Evolutionary conservation across 2,113 vertebrate species (phyloP).

Genomic region (Ochotona curzoniae): DNA sequence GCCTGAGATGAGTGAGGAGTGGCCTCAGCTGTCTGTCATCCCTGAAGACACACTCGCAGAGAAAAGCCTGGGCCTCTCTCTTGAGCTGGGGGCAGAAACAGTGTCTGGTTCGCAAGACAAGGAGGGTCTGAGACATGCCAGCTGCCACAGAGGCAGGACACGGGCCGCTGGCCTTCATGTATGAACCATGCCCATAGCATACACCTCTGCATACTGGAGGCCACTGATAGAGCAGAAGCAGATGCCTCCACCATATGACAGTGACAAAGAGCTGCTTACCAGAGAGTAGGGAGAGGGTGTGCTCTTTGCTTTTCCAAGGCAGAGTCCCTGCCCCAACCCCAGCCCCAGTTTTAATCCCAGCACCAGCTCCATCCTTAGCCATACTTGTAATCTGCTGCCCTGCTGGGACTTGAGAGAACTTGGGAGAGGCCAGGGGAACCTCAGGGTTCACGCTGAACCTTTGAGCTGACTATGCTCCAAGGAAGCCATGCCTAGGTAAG

Average conservation of each 20-base stretch:
- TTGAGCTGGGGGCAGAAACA: not conserved
- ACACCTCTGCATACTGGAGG: not conserved
- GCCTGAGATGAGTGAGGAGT: not conserved
- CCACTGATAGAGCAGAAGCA: not conserved
- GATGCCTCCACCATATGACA: not conserved
- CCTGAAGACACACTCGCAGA: not conserved
- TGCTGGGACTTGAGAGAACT: not conserved
- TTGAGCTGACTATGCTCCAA: not conserved
- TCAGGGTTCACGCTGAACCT: not conserved
- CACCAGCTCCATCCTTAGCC: not conserved
- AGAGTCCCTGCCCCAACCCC: not conserved
- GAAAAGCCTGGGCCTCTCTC: not conserved
- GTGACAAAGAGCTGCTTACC: not conserved
- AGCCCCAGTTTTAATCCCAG: too few relatives aligned
- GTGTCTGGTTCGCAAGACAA: not conserved
- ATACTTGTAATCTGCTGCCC: not conserved
- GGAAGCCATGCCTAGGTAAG: not conserved
- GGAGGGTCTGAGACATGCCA: not conserved
- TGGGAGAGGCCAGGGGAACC: not conserved
- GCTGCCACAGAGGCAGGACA: not conserved
- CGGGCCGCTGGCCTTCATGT: not conserved
- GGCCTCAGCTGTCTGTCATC: not conserved
- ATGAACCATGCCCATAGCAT: not conserved
- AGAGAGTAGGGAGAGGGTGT: fast-evolving
- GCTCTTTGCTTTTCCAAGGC: not conserved